Evolutionary conservation across 2,888 invertebrate species (phyloP), one percentile per base, ranked within the genome.

Genomic region (Desoria tigrina): DNA sequence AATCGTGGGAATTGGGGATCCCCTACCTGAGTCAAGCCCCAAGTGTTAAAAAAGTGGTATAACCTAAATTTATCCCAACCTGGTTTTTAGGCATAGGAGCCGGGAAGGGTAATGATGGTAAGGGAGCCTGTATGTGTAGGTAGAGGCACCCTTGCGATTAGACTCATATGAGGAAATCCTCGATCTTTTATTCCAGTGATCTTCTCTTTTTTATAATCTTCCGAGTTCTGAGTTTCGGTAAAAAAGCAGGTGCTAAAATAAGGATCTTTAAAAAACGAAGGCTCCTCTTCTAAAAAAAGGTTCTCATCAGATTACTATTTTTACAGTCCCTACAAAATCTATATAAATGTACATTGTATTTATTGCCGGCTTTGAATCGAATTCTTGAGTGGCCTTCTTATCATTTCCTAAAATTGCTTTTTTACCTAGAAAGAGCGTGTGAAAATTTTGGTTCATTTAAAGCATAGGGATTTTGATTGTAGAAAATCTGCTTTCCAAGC

Each of bases 1-100:
- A 69, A 69, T 72, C 71, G 71, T 72, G 71, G 71, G 71, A 72
- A 72, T 72, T 42, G 66, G 16, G 63, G 63, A 72, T 68, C 69
- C 71, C 71, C 68, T 61, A 57, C 49, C 51, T 61, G 66, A 61
- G 66, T 53, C 23, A 28, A 63, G 24, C 69, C 45, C 53, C 51
- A 59, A 65, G 42, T 18, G 18, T 37, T 57, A 57, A 57, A 57
- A 57, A 57, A 51, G 3, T 24, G 6, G n/a, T 18, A n/a, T 45
- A 45, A 11, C 45, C 21, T 51, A 24, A 21, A 16, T 51, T 51
- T 24, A 45, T 16, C 32, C 32, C 32, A 6, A 45, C 45, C 21
- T 6, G 45, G 6, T 21, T 45, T 45, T n/a, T 45, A 51, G 26
- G n/a, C n/a, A n/a, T n/a, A n/a, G n/a, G n/a, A n/a, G n/a, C n/a